These are phyloP conservation scores for Pasiphila rectangulata DNA, from an alignment of 2,888 invertebrate species.

Conservation along the genomic window DNA sequence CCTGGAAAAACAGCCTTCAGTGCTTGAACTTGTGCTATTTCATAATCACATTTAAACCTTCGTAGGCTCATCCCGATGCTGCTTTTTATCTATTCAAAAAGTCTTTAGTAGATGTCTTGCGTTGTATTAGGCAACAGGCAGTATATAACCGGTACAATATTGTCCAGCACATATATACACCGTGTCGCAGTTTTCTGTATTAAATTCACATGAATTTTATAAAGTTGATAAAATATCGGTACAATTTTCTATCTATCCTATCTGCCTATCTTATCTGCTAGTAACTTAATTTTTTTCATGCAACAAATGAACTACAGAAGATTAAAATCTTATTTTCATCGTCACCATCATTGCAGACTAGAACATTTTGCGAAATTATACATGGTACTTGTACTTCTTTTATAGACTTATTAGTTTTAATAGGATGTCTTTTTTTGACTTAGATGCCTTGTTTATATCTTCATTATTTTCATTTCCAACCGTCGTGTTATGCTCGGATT, in stretches of 20 bases:
- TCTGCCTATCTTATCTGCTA: neutral
- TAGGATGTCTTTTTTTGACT: constrained; percentile 7
- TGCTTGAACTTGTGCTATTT: constrained; percentile 15
- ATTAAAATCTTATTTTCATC: constrained; percentile 12
- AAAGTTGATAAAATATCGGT: constrained; percentile 6
- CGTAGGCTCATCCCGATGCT: neutral
- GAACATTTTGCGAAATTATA: constrained; percentile 10
- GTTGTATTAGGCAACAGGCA: constrained; percentile 11
- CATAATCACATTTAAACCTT: constrained; percentile 13
- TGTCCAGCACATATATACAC: too few relatives aligned
- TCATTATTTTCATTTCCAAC: neutral
- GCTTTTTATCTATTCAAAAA: constrained; percentile 9
- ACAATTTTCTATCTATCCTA: constrained; percentile 6
- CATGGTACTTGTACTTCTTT: constrained; percentile 9
- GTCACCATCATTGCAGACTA: constrained; percentile 9
- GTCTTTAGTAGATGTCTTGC: constrained; percentile 8
- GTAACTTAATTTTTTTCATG: constrained; percentile 2
- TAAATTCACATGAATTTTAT: constrained; percentile 8
- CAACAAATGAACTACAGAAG: constrained; percentile 9
- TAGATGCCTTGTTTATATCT: constrained; percentile 8
- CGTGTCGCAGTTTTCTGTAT: constrained; percentile 4
- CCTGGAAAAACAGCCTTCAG: constrained; percentile 11
- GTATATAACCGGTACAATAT: constrained; percentile 8
- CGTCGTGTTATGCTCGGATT: constrained; percentile 4
- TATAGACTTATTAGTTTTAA: constrained; percentile 1